Base-by-base conservation (phyloP, 2,113 vertebrate genomes). In the Brachypodius melanocephalos region DNA sequence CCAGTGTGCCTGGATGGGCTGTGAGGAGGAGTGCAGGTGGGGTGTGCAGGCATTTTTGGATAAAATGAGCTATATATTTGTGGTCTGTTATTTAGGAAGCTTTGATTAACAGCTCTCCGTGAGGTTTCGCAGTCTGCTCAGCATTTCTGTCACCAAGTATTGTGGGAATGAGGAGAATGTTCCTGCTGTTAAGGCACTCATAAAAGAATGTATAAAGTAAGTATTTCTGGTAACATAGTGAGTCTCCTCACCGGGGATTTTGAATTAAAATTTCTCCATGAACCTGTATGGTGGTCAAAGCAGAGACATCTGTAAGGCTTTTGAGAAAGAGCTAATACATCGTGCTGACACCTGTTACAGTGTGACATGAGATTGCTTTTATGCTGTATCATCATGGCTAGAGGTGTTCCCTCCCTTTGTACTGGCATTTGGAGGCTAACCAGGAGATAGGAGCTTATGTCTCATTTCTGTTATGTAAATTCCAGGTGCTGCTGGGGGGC, bases 381-480 rank as follows among this genome's bases (percentile, higher is more conserved):
- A 36, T 71, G 83, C 89, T 42, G 3, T 62, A 72, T 68, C 59
- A 59, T 80, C 3, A 3, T 82, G 88, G 68, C 74, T 45, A 17
- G 76, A 96, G 87, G 51, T 75, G 58, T 92, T 94, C 54, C 32
- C 73, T 84, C 73, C 69, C 42, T 90, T 85, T 93, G 83, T 48
- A 42, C n/a, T 8, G 18, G 69, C 31, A 74, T 61, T 49, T 95
- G 88, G 71, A 89, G 71, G 59, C 52, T 67, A 58, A 89, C 81
- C 63, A 63, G 71, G 89, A 85, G 69, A 71, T 36, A 18, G 0
- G 8, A 68, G n/a, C 25, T 84, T 45, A 29, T 48, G 58, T 73
- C 59, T 93, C 20, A 31, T 49, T 73, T 90, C 79, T 80, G 29
- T 71, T 67, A 78, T 73, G 71, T 79, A 77, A 80, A 84, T 67